phyloP scores from a whole-genome alignment of 2,797 vertebrate species.

The Chiroxiphia lanceolata region DNA sequence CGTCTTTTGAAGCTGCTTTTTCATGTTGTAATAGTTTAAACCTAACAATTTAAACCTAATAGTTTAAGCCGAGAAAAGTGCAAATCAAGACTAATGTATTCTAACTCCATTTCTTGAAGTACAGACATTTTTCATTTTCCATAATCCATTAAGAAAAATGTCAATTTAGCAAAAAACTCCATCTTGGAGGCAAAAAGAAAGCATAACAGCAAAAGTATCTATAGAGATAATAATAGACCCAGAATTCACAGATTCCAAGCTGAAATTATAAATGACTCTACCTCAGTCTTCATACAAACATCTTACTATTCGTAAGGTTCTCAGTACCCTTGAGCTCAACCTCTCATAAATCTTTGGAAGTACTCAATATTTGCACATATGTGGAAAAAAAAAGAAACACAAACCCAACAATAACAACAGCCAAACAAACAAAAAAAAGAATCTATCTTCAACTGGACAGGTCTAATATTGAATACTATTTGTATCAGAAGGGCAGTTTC shows the following conservation, averaged over 20 bases:
- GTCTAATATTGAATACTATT: not conserved
- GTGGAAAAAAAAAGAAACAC: not conserved
- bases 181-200: not conserved
- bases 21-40: not conserved
- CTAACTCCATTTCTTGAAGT: not conserved
- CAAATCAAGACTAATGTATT: not conserved
- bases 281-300: not conserved
- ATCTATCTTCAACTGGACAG: not conserved
- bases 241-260: not conserved
- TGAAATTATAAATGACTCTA: not conserved
- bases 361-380: not conserved
- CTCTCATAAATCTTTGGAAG: not conserved
- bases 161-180: not conserved
- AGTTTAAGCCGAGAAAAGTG: not conserved
- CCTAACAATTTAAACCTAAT: not conserved
- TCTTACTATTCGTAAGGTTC: not conserved
- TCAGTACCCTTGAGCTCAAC: not conserved
- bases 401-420: not conserved
- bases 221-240: not conserved
- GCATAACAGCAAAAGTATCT: not conserved
- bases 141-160: not conserved
- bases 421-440: not conserved
- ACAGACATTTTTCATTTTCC: not conserved
- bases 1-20: not conserved
- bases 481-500: not conserved